Evolutionary conservation across 2,797 vertebrate species (phyloP).

Genomic region (Lepus townsendii): DNA sequence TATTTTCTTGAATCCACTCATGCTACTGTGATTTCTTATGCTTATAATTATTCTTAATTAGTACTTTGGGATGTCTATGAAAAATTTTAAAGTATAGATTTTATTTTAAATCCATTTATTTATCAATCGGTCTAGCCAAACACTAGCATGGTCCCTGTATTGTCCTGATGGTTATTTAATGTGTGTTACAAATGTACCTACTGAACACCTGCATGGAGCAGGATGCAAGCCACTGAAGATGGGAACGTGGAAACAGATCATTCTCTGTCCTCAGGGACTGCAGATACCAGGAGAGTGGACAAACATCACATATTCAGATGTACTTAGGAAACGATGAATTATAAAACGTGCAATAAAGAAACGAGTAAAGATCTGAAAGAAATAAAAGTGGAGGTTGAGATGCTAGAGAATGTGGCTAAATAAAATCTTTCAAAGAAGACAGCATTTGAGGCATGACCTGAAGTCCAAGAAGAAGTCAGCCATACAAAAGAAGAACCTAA

Average conservation of each 20-base stretch:
- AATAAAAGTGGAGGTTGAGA: background rate
- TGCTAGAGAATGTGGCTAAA: background rate
- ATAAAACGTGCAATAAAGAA: slow-evolving; percentile 4
- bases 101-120: background rate
- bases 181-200: background rate
- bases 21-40: background rate
- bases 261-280: background rate
- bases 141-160: background rate
- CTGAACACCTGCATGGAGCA: background rate
- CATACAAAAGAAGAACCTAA: background rate
- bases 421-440: background rate
- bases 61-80: background rate
- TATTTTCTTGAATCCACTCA: background rate
- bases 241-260: background rate
- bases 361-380: background rate
- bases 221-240: background rate
- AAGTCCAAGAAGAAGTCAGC: background rate
- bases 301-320: background rate
- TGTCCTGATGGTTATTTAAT: background rate
- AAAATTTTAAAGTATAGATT: slow-evolving; percentile 12
- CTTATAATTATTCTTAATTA: background rate
- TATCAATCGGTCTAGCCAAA: background rate
- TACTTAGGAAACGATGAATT: background rate
- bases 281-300: background rate
- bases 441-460: background rate